A percentile compares a stretch with the other conserved stretches of the same genome.
phyloP scores from a whole-genome alignment of 2,888 invertebrate genomes.

The Euclidia mi region DNA sequence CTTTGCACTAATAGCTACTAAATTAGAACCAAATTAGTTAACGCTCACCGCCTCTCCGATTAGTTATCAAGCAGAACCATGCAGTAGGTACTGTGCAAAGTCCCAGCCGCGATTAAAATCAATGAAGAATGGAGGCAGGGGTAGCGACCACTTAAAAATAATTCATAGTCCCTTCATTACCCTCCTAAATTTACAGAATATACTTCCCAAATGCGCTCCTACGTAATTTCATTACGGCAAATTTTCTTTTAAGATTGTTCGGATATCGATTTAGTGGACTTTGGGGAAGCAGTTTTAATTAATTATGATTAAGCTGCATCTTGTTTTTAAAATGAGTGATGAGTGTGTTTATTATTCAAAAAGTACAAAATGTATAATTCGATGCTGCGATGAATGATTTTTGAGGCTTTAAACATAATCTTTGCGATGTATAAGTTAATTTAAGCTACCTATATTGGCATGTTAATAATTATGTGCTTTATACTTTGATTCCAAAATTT shows the following conservation, averaged over 20 bases:
- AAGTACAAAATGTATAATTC: too few species aligned
- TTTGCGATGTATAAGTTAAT: too few species aligned
- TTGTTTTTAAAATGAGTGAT: not conserved
- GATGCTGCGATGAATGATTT: too few species aligned
- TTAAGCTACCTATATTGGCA: too few species aligned
- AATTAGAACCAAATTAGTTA: slow-evolving; percentile 31
- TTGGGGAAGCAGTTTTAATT: slow-evolving; percentile 29
- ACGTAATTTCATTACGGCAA: slow-evolving; percentile 58
- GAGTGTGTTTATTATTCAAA: too few species aligned
- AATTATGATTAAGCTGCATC: slow-evolving; percentile 14
- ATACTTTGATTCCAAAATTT: too few species aligned
- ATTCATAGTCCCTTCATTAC: slow-evolving; percentile 75
- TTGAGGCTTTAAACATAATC: too few species aligned
- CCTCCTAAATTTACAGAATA: slow-evolving; percentile 71
- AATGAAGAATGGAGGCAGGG: slow-evolving; percentile 64
- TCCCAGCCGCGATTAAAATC: slow-evolving; percentile 67
- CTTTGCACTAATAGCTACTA: slow-evolving; percentile 6
- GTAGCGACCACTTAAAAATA: slow-evolving; percentile 75
- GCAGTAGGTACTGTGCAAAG: slow-evolving; percentile 27
- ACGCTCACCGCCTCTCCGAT: slow-evolving; percentile 10
- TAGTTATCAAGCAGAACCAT: slow-evolving; percentile 8
- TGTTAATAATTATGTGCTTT: too few species aligned
- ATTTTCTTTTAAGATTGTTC: slow-evolving; percentile 43
- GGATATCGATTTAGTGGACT: slow-evolving; percentile 37
- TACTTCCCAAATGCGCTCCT: slow-evolving; percentile 67